These are phyloP conservation scores for Galerucella pusilla DNA, from an alignment of 2,888 invertebrate genomes.

Conservation along the genomic window DNA sequence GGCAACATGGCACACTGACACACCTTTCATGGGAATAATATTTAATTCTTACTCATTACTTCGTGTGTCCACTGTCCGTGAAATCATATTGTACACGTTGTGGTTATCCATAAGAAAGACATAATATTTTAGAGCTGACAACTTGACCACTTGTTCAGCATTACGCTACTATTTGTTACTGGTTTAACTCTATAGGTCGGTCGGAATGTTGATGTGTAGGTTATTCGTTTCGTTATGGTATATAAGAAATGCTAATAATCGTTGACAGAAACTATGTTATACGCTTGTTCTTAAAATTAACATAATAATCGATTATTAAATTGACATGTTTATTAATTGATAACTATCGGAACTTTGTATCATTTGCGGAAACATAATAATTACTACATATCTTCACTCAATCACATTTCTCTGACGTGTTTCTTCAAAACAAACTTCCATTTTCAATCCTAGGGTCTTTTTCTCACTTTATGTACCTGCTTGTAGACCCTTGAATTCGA, in stretches of 20 bases:
- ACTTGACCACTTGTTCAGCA: constrained; percentile 19
- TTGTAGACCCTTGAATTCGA: no score
- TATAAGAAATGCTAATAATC: neutral
- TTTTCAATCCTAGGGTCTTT: no score
- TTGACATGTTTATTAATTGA: neutral
- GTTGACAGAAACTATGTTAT: constrained; percentile 2
- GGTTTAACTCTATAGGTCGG: neutral
- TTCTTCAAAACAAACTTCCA: no score
- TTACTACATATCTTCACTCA: no score
- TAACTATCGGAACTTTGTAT: no score
- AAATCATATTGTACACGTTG: constrained; percentile 29
- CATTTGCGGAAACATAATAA: no score
- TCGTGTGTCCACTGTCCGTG: constrained; percentile 26
- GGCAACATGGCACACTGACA: constrained; percentile 1
- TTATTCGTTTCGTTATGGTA: neutral
- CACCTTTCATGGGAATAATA: constrained; percentile 24
- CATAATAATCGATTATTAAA: neutral
- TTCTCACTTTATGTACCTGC: no score
- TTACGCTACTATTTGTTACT: neutral
- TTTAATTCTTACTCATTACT: constrained; percentile 30
- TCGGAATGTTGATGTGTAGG: constrained; percentile 13
- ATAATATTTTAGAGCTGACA: constrained; percentile 25
- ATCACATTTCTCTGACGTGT: no score
- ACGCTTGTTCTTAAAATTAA: neutral
- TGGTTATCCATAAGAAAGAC: constrained; percentile 25